Conservation (phyloP, 2,888 invertebrate species). For the Cerastoderma edule region DNA sequence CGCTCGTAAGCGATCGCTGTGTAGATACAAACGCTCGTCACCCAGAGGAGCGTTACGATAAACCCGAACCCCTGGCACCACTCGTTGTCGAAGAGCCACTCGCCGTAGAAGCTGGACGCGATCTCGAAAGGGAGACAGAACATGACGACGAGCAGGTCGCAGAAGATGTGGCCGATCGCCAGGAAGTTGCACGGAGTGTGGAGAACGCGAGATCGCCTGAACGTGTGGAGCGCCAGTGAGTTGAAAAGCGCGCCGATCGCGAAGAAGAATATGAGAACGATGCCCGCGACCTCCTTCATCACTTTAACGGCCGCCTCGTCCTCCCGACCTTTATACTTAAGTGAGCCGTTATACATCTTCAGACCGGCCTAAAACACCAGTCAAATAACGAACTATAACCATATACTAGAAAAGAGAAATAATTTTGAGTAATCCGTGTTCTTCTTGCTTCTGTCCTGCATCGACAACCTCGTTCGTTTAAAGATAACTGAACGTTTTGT, state of each 20-base stretch:
- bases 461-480: no score
- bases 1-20: slow-evolving; percentile 43
- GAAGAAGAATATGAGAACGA: slow-evolving; percentile 23
- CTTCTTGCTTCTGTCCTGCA: no score
- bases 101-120: slow-evolving; percentile 34
- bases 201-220: slow-evolving; percentile 20
- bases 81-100: slow-evolving; percentile 36
- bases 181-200: slow-evolving; percentile 47
- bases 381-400: no score
- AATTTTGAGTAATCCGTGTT: no score
- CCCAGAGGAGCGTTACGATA: slow-evolving; percentile 29
- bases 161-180: slow-evolving; percentile 30
- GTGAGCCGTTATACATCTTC: slow-evolving; percentile 14
- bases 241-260: slow-evolving; percentile 29
- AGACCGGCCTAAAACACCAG: no score
- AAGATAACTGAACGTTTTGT: no score
- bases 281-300: slow-evolving; percentile 7
- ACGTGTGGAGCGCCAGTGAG: slow-evolving; percentile 32
- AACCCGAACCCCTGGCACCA: slow-evolving; percentile 45
- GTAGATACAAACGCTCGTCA: slow-evolving; percentile 37
- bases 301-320: slow-evolving; percentile 6
- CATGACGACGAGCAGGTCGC: slow-evolving; percentile 30
- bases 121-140: slow-evolving; percentile 38
- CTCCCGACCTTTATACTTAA: slow-evolving; percentile 9
- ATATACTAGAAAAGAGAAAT: no score